Evolutionary conservation across 2,888 invertebrate species (phyloP).

Genomic region (Rhingia campestris): DNA sequence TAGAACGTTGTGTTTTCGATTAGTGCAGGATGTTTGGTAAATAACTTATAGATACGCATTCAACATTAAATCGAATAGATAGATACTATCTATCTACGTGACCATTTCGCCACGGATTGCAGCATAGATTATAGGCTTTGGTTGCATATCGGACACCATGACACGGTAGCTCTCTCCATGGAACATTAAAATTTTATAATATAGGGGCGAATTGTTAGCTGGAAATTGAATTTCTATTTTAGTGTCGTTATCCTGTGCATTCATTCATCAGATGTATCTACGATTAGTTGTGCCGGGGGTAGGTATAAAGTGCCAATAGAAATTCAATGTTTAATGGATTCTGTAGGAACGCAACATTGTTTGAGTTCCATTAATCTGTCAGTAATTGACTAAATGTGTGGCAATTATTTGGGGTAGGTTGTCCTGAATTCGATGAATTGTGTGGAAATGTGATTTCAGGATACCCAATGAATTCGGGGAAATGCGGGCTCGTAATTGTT

Average conservation of each 20-base stretch:
- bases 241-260: conserved; percentile 35
- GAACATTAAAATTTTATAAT: background rate
- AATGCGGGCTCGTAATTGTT: too few species aligned
- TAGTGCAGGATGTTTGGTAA: conserved; percentile 45
- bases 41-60: conserved; percentile 53
- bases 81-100: conserved; percentile 32
- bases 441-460: too few species aligned
- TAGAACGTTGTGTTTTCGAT: conserved; percentile 33
- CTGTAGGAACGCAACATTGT: conserved; percentile 46
- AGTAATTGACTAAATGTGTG: conserved; percentile 53
- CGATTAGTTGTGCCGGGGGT: conserved; percentile 43
- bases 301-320: conserved; percentile 8
- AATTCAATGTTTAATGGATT: conserved; percentile 64
- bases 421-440: background rate
- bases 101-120: conserved; percentile 63
- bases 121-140: conserved; percentile 23
- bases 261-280: conserved; percentile 59
- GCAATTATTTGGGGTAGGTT: conserved; percentile 42
- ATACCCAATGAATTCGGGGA: too few species aligned
- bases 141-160: conserved; percentile 13
- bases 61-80: conserved; percentile 18
- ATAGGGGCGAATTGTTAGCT: conserved; percentile 49
- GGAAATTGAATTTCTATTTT: conserved; percentile 35
- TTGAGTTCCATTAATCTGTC: conserved; percentile 56
- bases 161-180: background rate